These are phyloP conservation scores for Isaurus tuberculatus DNA, from an alignment of 92 coral and sea anemone genomes.

Conservation along the genomic window DNA sequence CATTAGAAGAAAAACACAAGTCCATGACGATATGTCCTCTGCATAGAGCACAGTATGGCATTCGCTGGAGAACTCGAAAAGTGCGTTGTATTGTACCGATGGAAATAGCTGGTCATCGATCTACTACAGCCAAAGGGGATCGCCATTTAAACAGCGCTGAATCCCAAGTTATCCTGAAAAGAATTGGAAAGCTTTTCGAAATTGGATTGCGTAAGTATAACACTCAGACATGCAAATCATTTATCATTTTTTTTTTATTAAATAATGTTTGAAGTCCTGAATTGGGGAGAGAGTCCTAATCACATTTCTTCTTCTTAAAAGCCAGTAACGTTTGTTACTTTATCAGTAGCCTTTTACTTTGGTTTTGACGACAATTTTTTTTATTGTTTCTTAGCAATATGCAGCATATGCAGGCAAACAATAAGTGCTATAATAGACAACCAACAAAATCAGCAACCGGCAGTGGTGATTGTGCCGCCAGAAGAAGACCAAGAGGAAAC, in stretches of 20 bases:
- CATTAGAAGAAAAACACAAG: slow-evolving; percentile 48
- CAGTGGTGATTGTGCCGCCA: background rate
- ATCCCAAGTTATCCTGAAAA: slow-evolving; percentile 4
- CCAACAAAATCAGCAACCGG: background rate
- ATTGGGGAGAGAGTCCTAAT: background rate
- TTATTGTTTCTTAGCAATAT: background rate
- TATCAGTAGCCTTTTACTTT: background rate
- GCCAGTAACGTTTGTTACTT: background rate
- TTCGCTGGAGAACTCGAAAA: slow-evolving; percentile 56
- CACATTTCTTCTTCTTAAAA: background rate
- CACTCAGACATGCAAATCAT: background rate
- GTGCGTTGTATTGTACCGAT: slow-evolving; percentile 4
- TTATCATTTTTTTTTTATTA: background rate
- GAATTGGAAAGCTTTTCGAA: slow-evolving; percentile 18
- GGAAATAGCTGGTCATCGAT: slow-evolving; percentile 48
- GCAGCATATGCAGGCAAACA: background rate
- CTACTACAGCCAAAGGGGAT: slow-evolving; percentile 34
- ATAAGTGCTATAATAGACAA: background rate
- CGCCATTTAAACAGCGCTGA: slow-evolving; percentile 30
- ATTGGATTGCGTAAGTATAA: slow-evolving; percentile 54
- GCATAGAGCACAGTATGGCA: slow-evolving; percentile 54
- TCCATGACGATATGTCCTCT: slow-evolving; percentile 56
- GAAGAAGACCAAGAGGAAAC: slow-evolving; percentile 7
- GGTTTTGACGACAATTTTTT: background rate
- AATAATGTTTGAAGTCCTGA: background rate